These are phyloP conservation scores for Loripinus fragilis DNA, from an alignment of 2,888 invertebrate species.

Conservation along the genomic window DNA sequence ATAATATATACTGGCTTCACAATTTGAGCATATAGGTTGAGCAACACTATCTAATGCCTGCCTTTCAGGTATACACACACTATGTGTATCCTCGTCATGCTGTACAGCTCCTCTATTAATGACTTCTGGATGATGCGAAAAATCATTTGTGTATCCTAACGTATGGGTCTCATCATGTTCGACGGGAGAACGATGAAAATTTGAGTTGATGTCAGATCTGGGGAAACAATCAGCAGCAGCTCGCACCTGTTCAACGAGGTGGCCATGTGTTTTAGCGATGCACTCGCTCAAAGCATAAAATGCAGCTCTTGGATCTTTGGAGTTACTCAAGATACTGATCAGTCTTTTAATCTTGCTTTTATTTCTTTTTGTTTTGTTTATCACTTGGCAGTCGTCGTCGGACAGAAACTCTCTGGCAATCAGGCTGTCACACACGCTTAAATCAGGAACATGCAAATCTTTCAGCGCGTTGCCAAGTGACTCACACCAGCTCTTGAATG, in stretches of 20 bases:
- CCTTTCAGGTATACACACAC: too few relatives aligned
- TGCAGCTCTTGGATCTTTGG: background rate
- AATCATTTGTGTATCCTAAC: background rate
- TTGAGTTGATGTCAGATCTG: background rate
- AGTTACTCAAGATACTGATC: background rate
- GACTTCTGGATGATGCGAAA: background rate
- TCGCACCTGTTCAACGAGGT: background rate
- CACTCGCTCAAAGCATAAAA: background rate
- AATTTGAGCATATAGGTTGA: too few relatives aligned
- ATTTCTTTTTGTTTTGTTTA: background rate
- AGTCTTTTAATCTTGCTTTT: conserved; percentile 5
- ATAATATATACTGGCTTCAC: too few relatives aligned
- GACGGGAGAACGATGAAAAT: background rate
- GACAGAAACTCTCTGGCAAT: background rate
- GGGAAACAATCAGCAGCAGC: background rate
- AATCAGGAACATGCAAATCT: background rate
- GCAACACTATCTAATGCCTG: too few relatives aligned
- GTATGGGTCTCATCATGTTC: background rate
- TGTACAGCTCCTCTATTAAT: background rate
- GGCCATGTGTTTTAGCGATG: background rate
- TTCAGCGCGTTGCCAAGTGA: background rate
- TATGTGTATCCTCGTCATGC: background rate
- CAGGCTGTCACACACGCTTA: background rate
- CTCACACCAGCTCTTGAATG: background rate
- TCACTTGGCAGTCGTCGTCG: background rate